Percentiles rank a stretch among this genome's conserved stretches.
Evolutionary conservation across 2,113 vertebrate genomes (phyloP).

Genomic region (Corythoichthys intestinalis): DNA sequence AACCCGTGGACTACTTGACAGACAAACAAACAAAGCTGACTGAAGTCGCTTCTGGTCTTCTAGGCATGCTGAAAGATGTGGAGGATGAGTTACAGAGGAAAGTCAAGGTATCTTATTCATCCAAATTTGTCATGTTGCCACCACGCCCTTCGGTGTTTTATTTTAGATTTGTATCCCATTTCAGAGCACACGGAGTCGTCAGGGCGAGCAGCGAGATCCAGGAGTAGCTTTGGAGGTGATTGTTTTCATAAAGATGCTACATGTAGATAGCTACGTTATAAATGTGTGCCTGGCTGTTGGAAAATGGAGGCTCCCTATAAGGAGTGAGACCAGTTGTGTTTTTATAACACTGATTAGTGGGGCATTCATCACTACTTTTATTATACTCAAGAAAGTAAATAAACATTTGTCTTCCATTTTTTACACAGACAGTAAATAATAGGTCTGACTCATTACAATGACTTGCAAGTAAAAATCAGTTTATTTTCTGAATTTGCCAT

Average conservation of each 20-base stretch:
- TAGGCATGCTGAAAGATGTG: conserved; percentile 98
- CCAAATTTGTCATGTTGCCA: not conserved
- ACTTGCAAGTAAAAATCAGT: not conserved
- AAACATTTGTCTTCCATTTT: not conserved
- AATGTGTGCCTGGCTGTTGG: not conserved
- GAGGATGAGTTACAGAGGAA: conserved; percentile 96
- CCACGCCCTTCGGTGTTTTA: not conserved
- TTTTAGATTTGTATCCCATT: conserved; percentile 9
- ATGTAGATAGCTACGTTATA: not conserved
- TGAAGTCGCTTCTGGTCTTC: conserved; percentile 4
- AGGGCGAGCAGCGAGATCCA: conserved; percentile 94
- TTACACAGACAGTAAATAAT: not conserved
- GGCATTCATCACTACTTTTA: not conserved
- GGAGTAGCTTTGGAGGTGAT: conserved; percentile 95
- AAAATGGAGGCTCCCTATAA: not conserved
- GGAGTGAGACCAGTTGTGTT: not conserved
- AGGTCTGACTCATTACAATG: not conserved
- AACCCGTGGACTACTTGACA: too few species aligned
- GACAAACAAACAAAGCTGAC: not conserved
- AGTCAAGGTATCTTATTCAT: conserved; percentile 83
- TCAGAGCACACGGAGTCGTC: conserved; percentile 94
- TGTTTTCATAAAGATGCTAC: not conserved
- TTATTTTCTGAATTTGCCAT: not conserved
- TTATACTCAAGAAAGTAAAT: not conserved
- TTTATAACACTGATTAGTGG: not conserved